These are phyloP conservation scores for Hormaphis cornu DNA, from an alignment of 1,140 invertebrate genomes.

Conservation along the genomic window DNA sequence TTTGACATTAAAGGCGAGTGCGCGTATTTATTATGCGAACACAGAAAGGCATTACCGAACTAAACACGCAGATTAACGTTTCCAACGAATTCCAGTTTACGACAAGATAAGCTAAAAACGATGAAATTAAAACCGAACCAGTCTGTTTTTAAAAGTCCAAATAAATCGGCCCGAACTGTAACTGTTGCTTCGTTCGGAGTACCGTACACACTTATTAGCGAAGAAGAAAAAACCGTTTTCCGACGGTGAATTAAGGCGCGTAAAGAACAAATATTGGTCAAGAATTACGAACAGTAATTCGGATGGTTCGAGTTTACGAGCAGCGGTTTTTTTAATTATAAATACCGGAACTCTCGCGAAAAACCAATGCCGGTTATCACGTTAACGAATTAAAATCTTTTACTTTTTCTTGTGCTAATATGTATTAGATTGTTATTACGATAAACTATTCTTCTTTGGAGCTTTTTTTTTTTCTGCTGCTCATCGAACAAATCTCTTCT, in stretches of 20 bases:
- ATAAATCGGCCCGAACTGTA: neutral
- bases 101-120: neutral
- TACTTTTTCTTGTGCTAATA: no score
- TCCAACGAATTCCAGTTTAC: neutral
- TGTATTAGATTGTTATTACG: no score
- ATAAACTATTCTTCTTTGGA: no score
- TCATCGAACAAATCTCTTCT: no score
- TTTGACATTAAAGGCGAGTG: no score
- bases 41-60: neutral
- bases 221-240: conserved; percentile 25
- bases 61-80: neutral
- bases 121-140: neutral
- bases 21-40: neutral
- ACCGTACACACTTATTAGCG: neutral
- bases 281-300: neutral
- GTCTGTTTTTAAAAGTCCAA: conserved; percentile 2
- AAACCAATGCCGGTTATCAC: neutral
- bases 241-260: neutral
- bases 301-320: no score
- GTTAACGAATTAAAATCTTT: no score
- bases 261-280: neutral
- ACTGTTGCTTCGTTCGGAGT: neutral
- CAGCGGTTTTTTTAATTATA: no score
- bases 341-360: neutral
- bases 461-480: no score